A percentile compares a stretch with the other conserved stretches of the same genome.
Conservation (phyloP, 2,113 vertebrate genomes). For the Vimba vimba region DNA sequence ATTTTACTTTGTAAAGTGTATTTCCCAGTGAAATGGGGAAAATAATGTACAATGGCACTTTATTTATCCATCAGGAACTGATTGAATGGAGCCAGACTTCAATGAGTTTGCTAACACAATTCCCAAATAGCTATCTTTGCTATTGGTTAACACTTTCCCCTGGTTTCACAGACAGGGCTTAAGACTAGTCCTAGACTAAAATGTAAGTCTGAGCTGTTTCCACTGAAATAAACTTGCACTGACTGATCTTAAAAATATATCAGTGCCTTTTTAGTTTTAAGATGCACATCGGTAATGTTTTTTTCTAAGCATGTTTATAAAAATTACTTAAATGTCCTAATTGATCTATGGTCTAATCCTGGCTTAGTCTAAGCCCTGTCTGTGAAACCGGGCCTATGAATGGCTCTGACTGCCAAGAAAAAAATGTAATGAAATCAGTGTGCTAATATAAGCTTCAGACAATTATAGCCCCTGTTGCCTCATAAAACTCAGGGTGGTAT, state of each 20-base stretch:
- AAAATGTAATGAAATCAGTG: not conserved
- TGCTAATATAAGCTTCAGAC: not conserved
- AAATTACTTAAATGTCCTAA: no score
- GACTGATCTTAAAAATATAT: no score
- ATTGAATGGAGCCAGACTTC: not conserved
- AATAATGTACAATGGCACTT: not conserved
- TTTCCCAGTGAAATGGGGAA: not conserved
- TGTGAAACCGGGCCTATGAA: no score
- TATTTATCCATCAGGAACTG: not conserved
- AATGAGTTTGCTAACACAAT: not conserved
- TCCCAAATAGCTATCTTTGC: constrained; percentile 3
- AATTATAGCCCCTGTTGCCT: constrained; percentile 1
- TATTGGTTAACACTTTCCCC: not conserved
- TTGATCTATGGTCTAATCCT: no score
- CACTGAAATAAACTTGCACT: no score
- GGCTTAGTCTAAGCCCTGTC: no score
- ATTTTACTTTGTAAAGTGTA: not conserved
- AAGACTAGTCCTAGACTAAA: no score
- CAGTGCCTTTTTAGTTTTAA: no score
- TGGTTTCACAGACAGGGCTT: no score
- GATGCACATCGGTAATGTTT: no score
- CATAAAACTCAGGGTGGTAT: not conserved
- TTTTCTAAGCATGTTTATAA: no score
- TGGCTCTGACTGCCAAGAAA: constrained; percentile 1
- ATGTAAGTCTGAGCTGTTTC: no score